Percentiles rank a stretch among this genome's conserved stretches.
These are phyloP conservation scores for Coregonus ussuriensis DNA, from an alignment of 2,797 vertebrate species.

Conservation along the genomic window DNA sequence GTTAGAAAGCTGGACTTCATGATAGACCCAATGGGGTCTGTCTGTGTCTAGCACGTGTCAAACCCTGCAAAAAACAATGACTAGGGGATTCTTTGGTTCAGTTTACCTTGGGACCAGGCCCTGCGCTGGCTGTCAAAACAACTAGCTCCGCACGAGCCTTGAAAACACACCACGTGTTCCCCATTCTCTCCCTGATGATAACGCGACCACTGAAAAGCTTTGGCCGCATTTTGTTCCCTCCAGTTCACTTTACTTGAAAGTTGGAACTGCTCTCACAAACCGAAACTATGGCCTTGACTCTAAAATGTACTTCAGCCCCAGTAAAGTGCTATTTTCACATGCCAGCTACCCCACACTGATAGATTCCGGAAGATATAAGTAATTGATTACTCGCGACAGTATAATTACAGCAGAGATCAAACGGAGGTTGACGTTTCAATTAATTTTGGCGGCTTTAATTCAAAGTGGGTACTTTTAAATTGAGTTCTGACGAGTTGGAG, in stretches of 20 bases:
- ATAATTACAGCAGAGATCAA: conserved; percentile 48
- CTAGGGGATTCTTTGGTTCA: background rate
- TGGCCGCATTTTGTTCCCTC: background rate
- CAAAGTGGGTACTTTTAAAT: conserved; percentile 1
- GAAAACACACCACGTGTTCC: background rate
- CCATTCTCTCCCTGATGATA: conserved; percentile 11
- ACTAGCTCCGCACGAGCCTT: background rate
- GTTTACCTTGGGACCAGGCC: conserved; percentile 7
- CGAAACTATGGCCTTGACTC: background rate
- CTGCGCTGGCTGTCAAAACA: background rate
- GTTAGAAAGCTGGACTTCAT: background rate
- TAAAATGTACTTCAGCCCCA: conserved; percentile 21
- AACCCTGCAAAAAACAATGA: background rate
- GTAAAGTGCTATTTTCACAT: background rate
- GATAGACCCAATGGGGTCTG: background rate
- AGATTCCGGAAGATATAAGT: conserved; percentile 21
- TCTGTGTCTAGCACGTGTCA: background rate
- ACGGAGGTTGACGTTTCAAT: conserved; percentile 35
- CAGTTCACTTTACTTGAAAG: conserved; percentile 4
- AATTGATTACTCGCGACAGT: conserved; percentile 20
- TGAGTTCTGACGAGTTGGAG: conserved; percentile 4
- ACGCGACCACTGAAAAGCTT: background rate
- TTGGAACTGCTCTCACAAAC: background rate
- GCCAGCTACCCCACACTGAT: conserved; percentile 13
- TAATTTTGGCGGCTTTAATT: conserved; percentile 13